Base-by-base conservation (phyloP, 2,888 invertebrate genomes). In the Acronicta leporina region DNA sequence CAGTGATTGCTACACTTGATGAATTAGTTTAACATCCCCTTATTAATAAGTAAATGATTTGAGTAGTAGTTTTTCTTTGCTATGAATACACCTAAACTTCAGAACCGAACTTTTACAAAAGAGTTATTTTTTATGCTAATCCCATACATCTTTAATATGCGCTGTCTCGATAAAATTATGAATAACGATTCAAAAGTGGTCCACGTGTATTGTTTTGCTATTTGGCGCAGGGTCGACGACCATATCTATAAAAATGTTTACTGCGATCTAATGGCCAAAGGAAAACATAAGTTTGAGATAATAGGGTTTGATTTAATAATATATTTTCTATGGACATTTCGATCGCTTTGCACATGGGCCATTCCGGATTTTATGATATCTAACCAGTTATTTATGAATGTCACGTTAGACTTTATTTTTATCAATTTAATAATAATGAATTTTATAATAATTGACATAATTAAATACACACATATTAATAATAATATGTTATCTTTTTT, bases 161-260 rank as follows among this genome's bases (percentile, higher is more conserved):
- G 47, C 44, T 15, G 53, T 43, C 49, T 77, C 77, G 80, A 74
- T 77, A 79, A 9, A 9, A 30, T 30, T 8, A 9, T 20, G 20
- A 20, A 20, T 30, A 30, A 5, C 81, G 78, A 84, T 87, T 87
- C 72, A 82, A 80, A 86, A 84, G 76, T 82, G 83, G 78, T 85
- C 83, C 83, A 87, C 87, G 85, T 84, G 88, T 90, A 91, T 92
- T 92, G 91, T 92, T 92, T 91, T 88, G 86, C 87, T 87, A 90
- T 92, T 92, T 87, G 87, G 88, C 87, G 75, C 81, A 83, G 83
- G 92, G 90, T 91, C 90, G 80, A 81, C 77, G 91, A 90, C 89
- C 90, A 81, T 73, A 73, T 82, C 87, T 86, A 86, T 87, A 86
- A 87, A 33, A 85, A 87, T 87, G 80, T 88, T 87, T 88, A 84